A percentile compares a stretch with the other conserved stretches of the same genome.
Conservation (phyloP, 1,140 invertebrate genomes). For the Calycopis cecrops region DNA sequence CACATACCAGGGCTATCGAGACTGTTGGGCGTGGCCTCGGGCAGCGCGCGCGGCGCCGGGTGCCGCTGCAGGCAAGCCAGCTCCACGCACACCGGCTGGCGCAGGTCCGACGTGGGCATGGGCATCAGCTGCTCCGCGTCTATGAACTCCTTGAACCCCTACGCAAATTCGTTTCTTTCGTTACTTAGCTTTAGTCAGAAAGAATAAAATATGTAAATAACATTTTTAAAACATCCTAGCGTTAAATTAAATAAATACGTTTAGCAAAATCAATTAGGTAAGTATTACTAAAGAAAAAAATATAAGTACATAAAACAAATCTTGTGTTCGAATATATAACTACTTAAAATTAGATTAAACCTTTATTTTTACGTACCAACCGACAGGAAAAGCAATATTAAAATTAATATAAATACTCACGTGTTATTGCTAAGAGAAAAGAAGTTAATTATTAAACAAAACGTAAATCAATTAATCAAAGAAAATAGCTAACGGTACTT, state of each 20-base stretch:
- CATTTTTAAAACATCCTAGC: too few relatives aligned
- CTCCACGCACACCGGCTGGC: conserved; percentile 86
- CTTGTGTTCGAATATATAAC: conserved; percentile 8
- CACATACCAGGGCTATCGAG: conserved; percentile 66
- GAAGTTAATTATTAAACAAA: conserved; percentile 15
- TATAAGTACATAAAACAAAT: too few relatives aligned
- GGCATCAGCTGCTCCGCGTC: conserved; percentile 91
- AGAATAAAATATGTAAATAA: too few relatives aligned
- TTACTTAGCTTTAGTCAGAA: too few relatives aligned
- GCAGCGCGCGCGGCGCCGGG: conserved; percentile 63
- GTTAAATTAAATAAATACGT: too few relatives aligned
- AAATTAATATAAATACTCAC: conserved; percentile 5
- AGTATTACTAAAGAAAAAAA: too few relatives aligned
- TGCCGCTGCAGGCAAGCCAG: conserved; percentile 80
- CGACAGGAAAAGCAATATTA: not conserved
- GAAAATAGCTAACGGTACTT: conserved; percentile 13
- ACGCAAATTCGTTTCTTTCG: conserved; percentile 16
- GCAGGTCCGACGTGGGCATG: conserved; percentile 86
- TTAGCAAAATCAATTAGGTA: too few relatives aligned
- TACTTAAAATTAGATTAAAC: conserved; percentile 2
- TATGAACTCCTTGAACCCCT: conserved; percentile 92
- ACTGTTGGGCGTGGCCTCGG: conserved; percentile 73
- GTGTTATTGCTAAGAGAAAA: conserved; percentile 12
- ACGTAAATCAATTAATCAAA: conserved; percentile 11
- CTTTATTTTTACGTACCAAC: not conserved